A percentile compares a stretch with the other conserved stretches of the same genome.
Conservation (phyloP, 2,797 vertebrate species). For the Manis javanica region DNA sequence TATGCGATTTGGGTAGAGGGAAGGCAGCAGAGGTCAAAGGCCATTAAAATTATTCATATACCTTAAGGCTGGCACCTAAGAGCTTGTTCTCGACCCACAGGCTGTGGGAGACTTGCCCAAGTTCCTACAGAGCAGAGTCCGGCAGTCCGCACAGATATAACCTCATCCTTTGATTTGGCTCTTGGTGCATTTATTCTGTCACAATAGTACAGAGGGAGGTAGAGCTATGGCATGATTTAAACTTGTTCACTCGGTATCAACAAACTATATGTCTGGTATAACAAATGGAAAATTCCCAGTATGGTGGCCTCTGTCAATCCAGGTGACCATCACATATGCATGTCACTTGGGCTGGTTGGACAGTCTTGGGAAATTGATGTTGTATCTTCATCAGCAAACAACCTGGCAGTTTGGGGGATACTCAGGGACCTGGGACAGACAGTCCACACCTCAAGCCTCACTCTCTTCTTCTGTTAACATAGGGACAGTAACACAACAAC, state of each 20-base stretch:
- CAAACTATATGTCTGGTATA: neutral
- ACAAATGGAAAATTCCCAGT: neutral
- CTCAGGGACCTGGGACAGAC: neutral
- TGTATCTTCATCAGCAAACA: neutral
- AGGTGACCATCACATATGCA: neutral
- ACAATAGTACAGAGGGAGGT: neutral
- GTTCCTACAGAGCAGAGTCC: neutral
- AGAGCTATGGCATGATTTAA: neutral
- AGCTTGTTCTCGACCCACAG: neutral
- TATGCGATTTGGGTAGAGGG: neutral
- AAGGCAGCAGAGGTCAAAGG: neutral
- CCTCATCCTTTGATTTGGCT: neutral
- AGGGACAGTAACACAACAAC: neutral
- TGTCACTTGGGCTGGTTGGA: neutral
- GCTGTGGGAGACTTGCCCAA: neutral
- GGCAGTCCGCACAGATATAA: neutral
- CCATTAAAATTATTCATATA: neutral
- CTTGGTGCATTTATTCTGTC: neutral
- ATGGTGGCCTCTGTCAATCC: neutral
- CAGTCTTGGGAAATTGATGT: neutral
- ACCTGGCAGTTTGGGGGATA: neutral
- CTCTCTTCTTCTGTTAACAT: neutral
- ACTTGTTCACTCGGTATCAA: neutral
- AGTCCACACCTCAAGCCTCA: rapidly evolving
- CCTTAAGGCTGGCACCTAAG: neutral